These are phyloP conservation scores for Drosophila fuyamai DNA, from an alignment of 1,140 invertebrate species.

Conservation along the genomic window DNA sequence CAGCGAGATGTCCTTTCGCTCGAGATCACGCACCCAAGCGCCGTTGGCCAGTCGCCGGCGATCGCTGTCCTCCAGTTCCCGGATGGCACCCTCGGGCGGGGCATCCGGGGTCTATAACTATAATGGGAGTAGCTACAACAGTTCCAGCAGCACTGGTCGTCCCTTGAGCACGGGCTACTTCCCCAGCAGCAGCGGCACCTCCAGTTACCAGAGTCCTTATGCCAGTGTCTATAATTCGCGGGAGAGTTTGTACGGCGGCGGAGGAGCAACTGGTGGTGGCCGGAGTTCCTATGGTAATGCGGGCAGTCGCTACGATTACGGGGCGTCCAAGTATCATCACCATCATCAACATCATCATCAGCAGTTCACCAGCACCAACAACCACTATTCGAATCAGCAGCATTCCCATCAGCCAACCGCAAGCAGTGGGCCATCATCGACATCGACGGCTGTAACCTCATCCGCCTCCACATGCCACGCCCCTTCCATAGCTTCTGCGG, in stretches of 20 bases:
- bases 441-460: conserved; percentile 24
- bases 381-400: conserved; percentile 45
- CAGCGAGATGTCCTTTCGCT: conserved; percentile 82
- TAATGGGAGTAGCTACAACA: conserved; percentile 59
- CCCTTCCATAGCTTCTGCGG: conserved; percentile 25
- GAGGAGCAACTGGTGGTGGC: conserved; percentile 15
- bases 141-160: conserved; percentile 56
- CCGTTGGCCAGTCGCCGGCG: conserved; percentile 71
- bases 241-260: conserved; percentile 76
- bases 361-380: conserved; percentile 44
- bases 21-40: conserved; percentile 78
- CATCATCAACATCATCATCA: conserved; percentile 28
- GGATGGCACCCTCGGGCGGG: conserved; percentile 42
- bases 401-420: conserved; percentile 33
- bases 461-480: conserved; percentile 55
- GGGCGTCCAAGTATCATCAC: conserved; percentile 50
- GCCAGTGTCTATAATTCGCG: conserved; percentile 76
- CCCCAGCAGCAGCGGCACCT: conserved; percentile 41
- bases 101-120: conserved; percentile 61
- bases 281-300: conserved; percentile 51
- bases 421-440: conserved; percentile 16
- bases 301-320: conserved; percentile 66
- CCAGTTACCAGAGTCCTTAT: conserved; percentile 80
- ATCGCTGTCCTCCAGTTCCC: conserved; percentile 76
- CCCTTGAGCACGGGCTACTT: conserved; percentile 78